Evolutionary conservation across 2,113 vertebrate species (phyloP).

Genomic region (Catharus bicknelli): DNA sequence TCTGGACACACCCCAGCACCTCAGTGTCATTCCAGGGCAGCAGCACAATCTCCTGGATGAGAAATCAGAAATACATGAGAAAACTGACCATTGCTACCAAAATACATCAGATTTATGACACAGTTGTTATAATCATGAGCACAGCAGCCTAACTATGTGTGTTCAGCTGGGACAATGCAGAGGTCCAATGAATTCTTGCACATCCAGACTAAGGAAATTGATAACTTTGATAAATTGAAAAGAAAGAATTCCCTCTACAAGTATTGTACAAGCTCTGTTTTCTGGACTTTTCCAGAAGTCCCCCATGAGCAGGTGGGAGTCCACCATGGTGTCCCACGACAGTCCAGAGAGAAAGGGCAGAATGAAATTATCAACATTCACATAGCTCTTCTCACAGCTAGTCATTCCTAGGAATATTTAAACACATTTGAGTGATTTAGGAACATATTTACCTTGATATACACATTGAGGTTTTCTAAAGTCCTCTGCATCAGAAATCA

Average conservation of each 20-base stretch:
- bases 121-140: accelerated
- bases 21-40: background rate
- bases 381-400: accelerated
- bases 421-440: background rate
- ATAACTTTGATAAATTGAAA: background rate
- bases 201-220: background rate
- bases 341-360: background rate
- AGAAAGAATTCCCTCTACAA: background rate
- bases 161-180: no score
- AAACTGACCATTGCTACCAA: background rate
- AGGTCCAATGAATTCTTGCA: background rate
- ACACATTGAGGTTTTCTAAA: background rate
- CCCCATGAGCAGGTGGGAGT: accelerated
- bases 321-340: accelerated
- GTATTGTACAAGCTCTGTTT: background rate
- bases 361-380: background rate
- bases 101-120: accelerated
- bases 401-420: background rate
- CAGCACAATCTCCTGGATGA: background rate
- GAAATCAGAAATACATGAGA: background rate
- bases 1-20: background rate
- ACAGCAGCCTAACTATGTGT: accelerated
- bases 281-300: background rate
- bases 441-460: background rate
- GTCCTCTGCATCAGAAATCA: background rate